Base-by-base conservation (phyloP, 1,140 invertebrate genomes). In the Odontomachus brunneus region DNA sequence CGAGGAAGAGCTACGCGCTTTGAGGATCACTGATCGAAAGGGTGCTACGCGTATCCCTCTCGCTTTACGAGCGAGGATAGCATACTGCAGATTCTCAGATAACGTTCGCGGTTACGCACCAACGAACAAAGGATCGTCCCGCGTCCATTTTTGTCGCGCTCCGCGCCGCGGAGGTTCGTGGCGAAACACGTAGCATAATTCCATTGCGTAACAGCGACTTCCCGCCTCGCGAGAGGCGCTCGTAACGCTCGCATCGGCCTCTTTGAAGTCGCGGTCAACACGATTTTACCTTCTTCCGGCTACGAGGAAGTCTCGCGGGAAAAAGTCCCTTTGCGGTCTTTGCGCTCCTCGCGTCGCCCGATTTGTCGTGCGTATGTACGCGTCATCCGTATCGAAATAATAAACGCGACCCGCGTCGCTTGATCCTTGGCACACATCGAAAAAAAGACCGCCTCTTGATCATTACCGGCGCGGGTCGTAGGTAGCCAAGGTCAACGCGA, bases 51-150 rank as follows among this genome's bases (percentile, higher is more conserved):
- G 26, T 29, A 75, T 51, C 44, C 22, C 26, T 76, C 51, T 78
- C 51, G 44, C 33, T 80, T 80, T 59, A 71, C 33, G 49, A 78
- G 49, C 63, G 24, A 74, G 24, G 19, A 33, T 26, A n/a, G 26
- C n/a, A 38, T n/a, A 55, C 60, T 57, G 57, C n/a, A 80, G 38
- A 80, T 71, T 80, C 33, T 69, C 44, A 80, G 65, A 57, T 78
- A 69, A 78, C 66, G 26, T 63, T 63, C 29, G 49, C n/a, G 75
- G 76, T 86, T 85, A 86, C 71, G 82, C 82, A 59, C 24, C 76
- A 81, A 76, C 72, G 84, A 84, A 84, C 84, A 88, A 88, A 88
- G 60, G 76, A 78, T 88, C 76, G 62, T 81, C 72, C 73, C 65
- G 84, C 80, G 48, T 84, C 53, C 74, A 86, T 84, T 84, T 86